Conservation (phyloP, 2,797 vertebrate species). For the Perodicticus potto region DNA sequence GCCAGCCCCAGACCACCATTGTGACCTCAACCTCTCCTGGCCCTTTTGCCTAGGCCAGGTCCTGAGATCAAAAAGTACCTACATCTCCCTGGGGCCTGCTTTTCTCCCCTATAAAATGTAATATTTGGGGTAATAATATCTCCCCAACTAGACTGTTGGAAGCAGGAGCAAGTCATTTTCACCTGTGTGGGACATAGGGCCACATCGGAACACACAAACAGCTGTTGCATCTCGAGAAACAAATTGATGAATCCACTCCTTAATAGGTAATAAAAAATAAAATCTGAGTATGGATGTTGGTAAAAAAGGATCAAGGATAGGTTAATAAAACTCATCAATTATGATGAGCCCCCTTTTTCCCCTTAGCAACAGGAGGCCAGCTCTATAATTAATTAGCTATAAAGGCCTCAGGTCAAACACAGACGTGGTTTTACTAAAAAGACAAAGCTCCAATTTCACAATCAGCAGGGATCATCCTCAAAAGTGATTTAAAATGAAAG, state of each 20-base stretch:
- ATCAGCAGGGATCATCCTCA: not conserved
- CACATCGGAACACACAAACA: not conserved
- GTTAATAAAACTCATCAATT: constrained; percentile 46
- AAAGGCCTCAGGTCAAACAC: not conserved
- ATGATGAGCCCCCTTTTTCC: not conserved
- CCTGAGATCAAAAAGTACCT: not conserved
- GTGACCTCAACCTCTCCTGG: not conserved
- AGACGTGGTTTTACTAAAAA: not conserved
- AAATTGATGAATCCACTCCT: not conserved
- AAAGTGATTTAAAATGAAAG: not conserved
- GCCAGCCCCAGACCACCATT: not conserved
- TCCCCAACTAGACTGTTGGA: not conserved
- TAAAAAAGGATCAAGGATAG: not conserved
- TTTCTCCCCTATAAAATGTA: not conserved
- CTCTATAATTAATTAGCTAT: constrained; percentile 27
- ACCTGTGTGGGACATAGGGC: not conserved
- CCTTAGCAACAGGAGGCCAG: constrained; percentile 2
- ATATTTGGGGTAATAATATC: not conserved
- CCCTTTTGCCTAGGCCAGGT: not conserved
- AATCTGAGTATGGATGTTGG: not conserved
- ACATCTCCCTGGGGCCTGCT: not conserved
- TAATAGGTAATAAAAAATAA: not conserved
- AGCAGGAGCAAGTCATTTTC: too few relatives aligned
- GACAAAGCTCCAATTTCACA: constrained; percentile 39
- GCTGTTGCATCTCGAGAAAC: not conserved